Evolutionary conservation across 2,888 invertebrate genomes (phyloP).

Genomic region (Drosophila limbata): DNA sequence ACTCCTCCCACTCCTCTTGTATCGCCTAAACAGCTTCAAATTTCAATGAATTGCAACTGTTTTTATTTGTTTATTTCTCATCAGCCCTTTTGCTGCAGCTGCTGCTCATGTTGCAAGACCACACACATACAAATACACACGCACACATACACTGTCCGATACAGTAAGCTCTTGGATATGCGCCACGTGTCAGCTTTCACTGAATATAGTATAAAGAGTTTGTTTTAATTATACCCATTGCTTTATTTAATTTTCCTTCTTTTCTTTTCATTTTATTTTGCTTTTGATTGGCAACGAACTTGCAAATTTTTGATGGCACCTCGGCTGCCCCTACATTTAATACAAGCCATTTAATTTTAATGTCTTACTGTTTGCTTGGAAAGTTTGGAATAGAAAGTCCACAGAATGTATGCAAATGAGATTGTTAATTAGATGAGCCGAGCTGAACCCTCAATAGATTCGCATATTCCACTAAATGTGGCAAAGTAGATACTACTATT

Average conservation of each 20-base stretch:
- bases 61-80: conserved; percentile 27
- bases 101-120: conserved; percentile 31
- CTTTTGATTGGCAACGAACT: neutral
- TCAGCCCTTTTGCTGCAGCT: conserved; percentile 15
- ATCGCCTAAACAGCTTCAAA: conserved; percentile 33
- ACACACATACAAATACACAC: conserved; percentile 5
- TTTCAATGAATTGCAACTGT: conserved; percentile 57
- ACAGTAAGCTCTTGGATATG: conserved; percentile 24
- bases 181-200: conserved; percentile 38
- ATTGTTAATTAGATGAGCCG: conserved; percentile 15
- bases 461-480: conserved; percentile 10
- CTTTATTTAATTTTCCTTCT: conserved; percentile 7
- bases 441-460: neutral
- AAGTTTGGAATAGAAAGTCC: conserved; percentile 18
- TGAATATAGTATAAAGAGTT: neutral
- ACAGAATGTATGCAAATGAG: conserved; percentile 25
- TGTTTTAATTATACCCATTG: conserved; percentile 33
- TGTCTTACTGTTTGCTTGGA: conserved; percentile 25
- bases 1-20: neutral
- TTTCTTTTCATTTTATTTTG: neutral
- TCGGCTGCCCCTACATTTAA: neutral
- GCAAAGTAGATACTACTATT: conserved; percentile 13
- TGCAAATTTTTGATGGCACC: conserved; percentile 24
- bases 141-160: neutral
- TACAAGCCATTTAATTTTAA: conserved; percentile 16